Conservation (phyloP, 2,888 invertebrate species). For the Macaria liturata region DNA sequence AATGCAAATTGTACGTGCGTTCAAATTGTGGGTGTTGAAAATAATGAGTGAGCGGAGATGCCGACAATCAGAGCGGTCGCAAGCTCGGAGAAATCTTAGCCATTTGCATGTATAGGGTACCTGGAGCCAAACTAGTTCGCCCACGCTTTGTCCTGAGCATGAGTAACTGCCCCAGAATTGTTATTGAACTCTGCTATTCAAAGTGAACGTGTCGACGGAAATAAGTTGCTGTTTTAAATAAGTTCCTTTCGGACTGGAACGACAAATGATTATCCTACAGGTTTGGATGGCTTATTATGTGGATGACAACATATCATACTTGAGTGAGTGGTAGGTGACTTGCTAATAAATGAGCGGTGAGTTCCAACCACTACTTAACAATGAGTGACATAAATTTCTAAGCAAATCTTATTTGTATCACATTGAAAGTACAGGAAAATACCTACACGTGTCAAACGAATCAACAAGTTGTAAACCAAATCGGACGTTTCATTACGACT, state of each 20-base stretch:
- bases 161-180: slow-evolving; percentile 44
- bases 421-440: no score
- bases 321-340: no score
- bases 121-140: slow-evolving; percentile 53
- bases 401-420: no score
- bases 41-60: slow-evolving; percentile 46
- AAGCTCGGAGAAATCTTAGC: slow-evolving; percentile 55
- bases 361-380: no score
- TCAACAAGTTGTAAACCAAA: not conserved
- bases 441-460: no score
- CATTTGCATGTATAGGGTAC: slow-evolving; percentile 59
- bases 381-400: no score
- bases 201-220: slow-evolving; percentile 28
- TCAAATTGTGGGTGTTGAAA: slow-evolving; percentile 55
- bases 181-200: slow-evolving; percentile 42
- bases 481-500: slow-evolving; percentile 19
- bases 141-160: slow-evolving; percentile 51
- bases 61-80: slow-evolving; percentile 35
- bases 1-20: slow-evolving; percentile 59
- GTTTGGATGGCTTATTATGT: no score
- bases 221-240: slow-evolving; percentile 27
- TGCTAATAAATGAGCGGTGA: no score
- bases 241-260: no score
- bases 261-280: no score
- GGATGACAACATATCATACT: no score